These are phyloP conservation scores for Cancer borealis DNA, from an alignment of 2,888 invertebrate genomes.

Conservation along the genomic window DNA sequence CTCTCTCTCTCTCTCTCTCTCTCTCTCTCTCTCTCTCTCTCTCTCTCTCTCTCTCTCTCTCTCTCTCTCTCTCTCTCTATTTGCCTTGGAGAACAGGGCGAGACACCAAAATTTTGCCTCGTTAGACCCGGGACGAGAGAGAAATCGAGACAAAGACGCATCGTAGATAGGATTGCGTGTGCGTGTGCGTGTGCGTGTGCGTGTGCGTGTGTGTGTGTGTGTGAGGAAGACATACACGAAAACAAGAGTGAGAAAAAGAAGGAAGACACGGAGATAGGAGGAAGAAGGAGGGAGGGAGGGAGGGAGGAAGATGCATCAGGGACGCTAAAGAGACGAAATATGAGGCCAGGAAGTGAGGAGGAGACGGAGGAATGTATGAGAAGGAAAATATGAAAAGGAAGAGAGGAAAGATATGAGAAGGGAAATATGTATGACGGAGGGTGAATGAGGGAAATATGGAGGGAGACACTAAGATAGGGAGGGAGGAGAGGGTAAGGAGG, in stretches of 20 bases:
- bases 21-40: conserved; percentile 31
- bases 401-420: not conserved
- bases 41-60: conserved; percentile 18
- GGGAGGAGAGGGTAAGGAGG: not conserved
- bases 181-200: not conserved
- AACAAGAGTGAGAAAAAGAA: not conserved
- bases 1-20: conserved; percentile 16
- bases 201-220: not conserved
- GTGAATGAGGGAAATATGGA: not conserved
- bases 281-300: not conserved
- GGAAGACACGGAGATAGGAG: not conserved
- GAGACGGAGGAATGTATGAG: not conserved
- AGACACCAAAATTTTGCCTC: conserved; percentile 1
- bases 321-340: not conserved
- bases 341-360: not conserved
- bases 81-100: not conserved
- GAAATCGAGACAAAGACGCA: not conserved
- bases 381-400: not conserved
- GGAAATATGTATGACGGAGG: not conserved
- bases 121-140: not conserved
- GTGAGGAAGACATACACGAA: not conserved
- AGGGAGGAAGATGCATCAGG: not conserved
- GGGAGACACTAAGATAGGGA: not conserved
- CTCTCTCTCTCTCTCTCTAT: not conserved
- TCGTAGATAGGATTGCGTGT: not conserved